A percentile compares a stretch with the other conserved stretches of the same genome.
Conservation (phyloP, 2,113 vertebrate genomes). For the Aegithalos caudatus region DNA sequence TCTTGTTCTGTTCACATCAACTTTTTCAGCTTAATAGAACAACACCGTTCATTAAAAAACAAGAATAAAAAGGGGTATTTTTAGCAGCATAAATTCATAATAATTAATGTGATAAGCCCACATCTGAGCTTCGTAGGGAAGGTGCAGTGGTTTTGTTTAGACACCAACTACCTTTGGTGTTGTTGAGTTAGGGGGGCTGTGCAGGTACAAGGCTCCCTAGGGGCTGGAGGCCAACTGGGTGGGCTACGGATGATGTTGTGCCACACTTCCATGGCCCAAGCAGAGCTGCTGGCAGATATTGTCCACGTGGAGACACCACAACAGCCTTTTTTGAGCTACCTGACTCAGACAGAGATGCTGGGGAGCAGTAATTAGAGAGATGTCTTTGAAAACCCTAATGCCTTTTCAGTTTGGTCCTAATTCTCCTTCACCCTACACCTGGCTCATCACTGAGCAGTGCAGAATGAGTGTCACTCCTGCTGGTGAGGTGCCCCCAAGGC, state of each 20-base stretch:
- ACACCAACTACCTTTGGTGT: neutral
- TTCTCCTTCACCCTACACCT: neutral
- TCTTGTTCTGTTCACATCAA: slow-evolving; percentile 61
- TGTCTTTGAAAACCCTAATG: neutral
- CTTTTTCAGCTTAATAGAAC: slow-evolving; percentile 30
- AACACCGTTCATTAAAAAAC: neutral
- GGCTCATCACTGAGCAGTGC: neutral
- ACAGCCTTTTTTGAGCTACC: neutral
- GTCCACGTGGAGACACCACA: neutral
- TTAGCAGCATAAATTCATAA: neutral
- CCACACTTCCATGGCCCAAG: neutral
- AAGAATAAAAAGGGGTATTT: neutral
- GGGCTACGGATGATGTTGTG: neutral
- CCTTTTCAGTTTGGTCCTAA: neutral
- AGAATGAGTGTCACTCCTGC: neutral
- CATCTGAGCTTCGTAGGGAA: neutral
- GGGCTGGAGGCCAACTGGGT: neutral
- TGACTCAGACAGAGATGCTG: neutral
- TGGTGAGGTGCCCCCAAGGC: neutral
- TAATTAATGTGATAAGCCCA: neutral
- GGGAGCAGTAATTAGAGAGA: neutral
- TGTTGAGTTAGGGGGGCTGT: neutral
- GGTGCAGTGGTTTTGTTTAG: neutral
- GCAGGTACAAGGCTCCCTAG: neutral
- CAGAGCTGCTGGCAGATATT: neutral